These are phyloP conservation scores for Petrosia ficiformis DNA, from an alignment of 37 sponge, comb jelly and placozoan species.

Conservation along the genomic window DNA sequence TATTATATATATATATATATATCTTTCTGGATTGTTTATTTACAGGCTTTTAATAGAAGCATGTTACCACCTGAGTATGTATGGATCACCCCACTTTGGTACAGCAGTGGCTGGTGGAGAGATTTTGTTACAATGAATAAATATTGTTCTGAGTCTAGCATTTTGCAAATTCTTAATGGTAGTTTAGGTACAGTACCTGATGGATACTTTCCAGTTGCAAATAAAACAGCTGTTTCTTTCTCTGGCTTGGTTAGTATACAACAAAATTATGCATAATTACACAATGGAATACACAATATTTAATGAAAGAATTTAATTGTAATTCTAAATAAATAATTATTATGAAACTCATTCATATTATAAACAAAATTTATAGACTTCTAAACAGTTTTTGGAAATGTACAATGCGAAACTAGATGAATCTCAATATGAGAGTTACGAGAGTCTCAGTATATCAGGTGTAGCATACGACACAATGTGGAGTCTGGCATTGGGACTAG, in stretches of 20 bases:
- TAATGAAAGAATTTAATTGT: no score
- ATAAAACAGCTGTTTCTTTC: neutral
- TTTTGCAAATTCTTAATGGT: neutral
- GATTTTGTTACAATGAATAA: neutral
- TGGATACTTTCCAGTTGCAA: neutral
- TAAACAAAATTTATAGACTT: neutral
- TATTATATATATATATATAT: no score
- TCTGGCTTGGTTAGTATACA: conserved; percentile 11
- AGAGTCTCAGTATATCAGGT: neutral
- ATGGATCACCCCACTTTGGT: conserved; percentile 26
- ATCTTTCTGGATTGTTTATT: no score
- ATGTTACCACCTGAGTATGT: conserved; percentile 6
- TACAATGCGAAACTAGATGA: neutral
- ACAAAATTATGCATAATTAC: no score
- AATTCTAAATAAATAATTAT: neutral
- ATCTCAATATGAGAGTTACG: neutral
- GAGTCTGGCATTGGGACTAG: conserved; percentile 10
- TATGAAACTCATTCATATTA: neutral
- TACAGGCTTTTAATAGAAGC: conserved; percentile 10
- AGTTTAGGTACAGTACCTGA: neutral
- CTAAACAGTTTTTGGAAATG: neutral
- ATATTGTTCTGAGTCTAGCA: neutral
- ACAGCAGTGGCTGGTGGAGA: conserved; percentile 12
- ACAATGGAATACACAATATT: no score
- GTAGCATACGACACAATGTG: conserved; percentile 20